Evolutionary conservation across 1,140 invertebrate species (phyloP).

Genomic region (Drosophila lowei): DNA sequence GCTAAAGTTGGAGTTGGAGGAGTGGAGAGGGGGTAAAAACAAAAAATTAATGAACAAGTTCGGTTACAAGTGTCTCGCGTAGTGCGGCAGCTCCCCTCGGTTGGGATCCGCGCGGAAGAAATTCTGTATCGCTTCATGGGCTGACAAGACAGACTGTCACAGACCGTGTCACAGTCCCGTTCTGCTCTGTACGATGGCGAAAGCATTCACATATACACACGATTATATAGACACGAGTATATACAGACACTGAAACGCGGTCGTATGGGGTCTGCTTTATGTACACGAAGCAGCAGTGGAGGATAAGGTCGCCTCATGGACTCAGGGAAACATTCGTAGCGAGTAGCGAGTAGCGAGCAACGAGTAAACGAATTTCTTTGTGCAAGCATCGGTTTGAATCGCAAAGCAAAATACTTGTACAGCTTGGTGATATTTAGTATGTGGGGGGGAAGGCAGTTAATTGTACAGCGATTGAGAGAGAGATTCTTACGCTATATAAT

Average conservation of each 20-base stretch:
- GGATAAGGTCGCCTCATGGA: slow-evolving; percentile 16
- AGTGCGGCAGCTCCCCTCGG: no score
- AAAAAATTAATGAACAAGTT: slow-evolving; percentile 9
- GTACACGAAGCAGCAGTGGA: slow-evolving; percentile 31
- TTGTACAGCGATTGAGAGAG: slow-evolving; percentile 18
- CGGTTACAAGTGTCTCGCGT: no score
- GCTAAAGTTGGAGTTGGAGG: not conserved
- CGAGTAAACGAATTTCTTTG: slow-evolving; percentile 23
- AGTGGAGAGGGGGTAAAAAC: slow-evolving; percentile 13
- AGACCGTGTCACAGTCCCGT: slow-evolving; percentile 10
- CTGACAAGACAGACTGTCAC: no score
- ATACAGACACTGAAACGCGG: slow-evolving; percentile 20
- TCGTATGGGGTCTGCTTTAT: slow-evolving; percentile 10
- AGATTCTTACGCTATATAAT: no score
- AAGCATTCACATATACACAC: slow-evolving; percentile 21
- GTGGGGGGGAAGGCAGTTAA: slow-evolving; percentile 13
- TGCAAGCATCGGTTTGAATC: slow-evolving; percentile 35
- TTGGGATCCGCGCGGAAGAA: no score
- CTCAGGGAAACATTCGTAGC: slow-evolving; percentile 42
- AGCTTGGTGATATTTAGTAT: slow-evolving; percentile 54
- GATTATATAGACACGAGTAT: slow-evolving; percentile 26
- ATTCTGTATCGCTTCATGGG: no score
- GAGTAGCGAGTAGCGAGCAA: slow-evolving; percentile 40
- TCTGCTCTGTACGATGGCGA: slow-evolving; percentile 40
- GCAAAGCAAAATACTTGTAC: slow-evolving; percentile 23